Percentiles rank a stretch among this genome's conserved stretches.
phyloP scores from a whole-genome alignment of 2,113 vertebrate species.

The Talpa occidentalis region DNA sequence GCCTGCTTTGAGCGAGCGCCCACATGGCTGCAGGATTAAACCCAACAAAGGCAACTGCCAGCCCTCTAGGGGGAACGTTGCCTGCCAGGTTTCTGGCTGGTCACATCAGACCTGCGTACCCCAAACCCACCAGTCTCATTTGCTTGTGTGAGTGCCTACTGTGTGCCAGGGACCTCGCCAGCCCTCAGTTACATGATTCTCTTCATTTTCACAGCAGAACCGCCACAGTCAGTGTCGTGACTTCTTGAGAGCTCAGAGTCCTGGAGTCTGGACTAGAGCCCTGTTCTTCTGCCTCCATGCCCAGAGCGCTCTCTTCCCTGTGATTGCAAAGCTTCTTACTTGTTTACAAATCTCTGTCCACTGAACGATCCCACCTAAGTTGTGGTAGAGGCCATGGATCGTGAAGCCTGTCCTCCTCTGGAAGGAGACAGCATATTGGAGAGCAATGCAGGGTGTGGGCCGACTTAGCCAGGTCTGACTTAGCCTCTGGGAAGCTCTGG shows the following conservation, averaged over 20 bases:
- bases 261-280: not conserved
- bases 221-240: not conserved
- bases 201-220: not conserved
- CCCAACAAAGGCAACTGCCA: not conserved
- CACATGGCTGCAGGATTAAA: not conserved
- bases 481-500: not conserved
- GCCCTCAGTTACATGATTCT: not conserved
- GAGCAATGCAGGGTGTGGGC: not conserved
- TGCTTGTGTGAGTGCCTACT: not conserved
- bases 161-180: not conserved
- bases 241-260: not conserved
- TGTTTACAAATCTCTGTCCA: not conserved
- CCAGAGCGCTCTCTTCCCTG: not conserved
- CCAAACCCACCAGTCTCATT: not conserved
- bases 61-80: not conserved
- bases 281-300: not conserved
- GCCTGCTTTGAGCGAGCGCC: slow-evolving; percentile 58
- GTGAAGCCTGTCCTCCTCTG: not conserved
- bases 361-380: not conserved
- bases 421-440: not conserved
- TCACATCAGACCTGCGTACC: not conserved
- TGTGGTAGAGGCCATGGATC: not conserved
- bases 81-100: not conserved
- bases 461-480: not conserved
- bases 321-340: not conserved